Percentiles rank a stretch among this genome's conserved stretches.
phyloP scores from a whole-genome alignment of 2,888 invertebrate species.

The Mellilla xanthometata region DNA sequence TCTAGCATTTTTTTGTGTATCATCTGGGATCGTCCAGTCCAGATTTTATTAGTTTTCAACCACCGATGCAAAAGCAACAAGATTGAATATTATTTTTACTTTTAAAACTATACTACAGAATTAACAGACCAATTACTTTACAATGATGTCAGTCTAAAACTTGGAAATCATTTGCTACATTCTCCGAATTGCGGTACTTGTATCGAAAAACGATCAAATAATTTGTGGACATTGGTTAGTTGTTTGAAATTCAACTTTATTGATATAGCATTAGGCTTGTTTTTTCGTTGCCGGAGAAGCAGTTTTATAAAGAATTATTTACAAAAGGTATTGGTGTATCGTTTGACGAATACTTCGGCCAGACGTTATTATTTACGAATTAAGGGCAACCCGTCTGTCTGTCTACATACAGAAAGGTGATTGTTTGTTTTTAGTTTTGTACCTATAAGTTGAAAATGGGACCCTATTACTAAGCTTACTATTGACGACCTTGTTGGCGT shows the following conservation, averaged over 20 bases:
- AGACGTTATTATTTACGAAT: conserved; percentile 78
- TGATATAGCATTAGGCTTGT: not conserved
- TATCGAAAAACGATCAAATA: conserved; percentile 34
- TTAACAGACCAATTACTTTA: conserved; percentile 19
- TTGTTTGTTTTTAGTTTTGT: conserved; percentile 3
- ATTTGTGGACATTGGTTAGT: conserved; percentile 19
- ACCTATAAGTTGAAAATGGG: no score
- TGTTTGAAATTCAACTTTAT: conserved; percentile 3
- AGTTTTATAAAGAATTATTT: conserved; percentile 6
- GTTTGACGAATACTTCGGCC: conserved; percentile 54
- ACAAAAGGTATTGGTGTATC: conserved; percentile 31
- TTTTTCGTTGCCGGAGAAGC: conserved; percentile 1
- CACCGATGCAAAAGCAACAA: no score
- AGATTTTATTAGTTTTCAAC: no score
- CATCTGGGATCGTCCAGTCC: no score
- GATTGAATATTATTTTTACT: no score
- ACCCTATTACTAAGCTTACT: no score
- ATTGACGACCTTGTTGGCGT: no score
- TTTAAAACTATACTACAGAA: no score
- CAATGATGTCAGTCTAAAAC: conserved; percentile 39
- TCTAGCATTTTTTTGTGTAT: no score
- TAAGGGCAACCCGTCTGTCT: conserved; percentile 68
- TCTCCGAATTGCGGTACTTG: conserved; percentile 50
- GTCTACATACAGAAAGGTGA: conserved; percentile 20
- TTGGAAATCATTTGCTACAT: conserved; percentile 47